phyloP scores from a whole-genome alignment of 1,140 invertebrate species.

The Aphaenogaster floridana region DNA sequence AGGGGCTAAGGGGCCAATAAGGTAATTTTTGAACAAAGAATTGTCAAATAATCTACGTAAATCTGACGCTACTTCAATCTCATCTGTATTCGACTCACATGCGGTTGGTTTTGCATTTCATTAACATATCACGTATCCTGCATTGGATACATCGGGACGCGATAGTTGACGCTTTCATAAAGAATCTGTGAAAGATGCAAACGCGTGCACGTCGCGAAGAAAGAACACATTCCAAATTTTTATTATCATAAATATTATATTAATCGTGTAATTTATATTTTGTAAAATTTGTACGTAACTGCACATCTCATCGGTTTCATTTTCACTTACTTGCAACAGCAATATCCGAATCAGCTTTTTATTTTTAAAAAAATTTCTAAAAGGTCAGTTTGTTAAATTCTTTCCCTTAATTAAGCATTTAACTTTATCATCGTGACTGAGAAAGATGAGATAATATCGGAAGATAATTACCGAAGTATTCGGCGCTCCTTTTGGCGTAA shows the following conservation, averaged over 20 bases:
- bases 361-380: neutral
- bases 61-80: conserved; percentile 55
- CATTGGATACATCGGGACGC: conserved; percentile 65
- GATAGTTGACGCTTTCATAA: conserved; percentile 45
- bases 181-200: conserved; percentile 65
- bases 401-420: conserved; percentile 29
- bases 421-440: neutral
- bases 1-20: neutral
- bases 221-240: neutral
- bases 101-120: conserved; percentile 57
- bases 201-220: neutral
- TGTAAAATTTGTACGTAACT: neutral
- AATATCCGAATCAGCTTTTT: neutral
- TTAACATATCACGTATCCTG: conserved; percentile 74
- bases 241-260: neutral
- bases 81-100: conserved; percentile 68
- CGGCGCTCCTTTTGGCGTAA: conserved; percentile 80
- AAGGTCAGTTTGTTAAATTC: neutral
- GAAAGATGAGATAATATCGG: conserved; percentile 54
- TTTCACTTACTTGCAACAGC: neutral
- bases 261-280: conserved; percentile 25
- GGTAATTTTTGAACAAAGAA: neutral
- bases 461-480: conserved; percentile 80
- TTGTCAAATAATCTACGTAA: conserved; percentile 15
- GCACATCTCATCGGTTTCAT: neutral